Evolutionary conservation across 2,113 vertebrate genomes (phyloP).

Genomic region (Larimichthys polyactis): DNA sequence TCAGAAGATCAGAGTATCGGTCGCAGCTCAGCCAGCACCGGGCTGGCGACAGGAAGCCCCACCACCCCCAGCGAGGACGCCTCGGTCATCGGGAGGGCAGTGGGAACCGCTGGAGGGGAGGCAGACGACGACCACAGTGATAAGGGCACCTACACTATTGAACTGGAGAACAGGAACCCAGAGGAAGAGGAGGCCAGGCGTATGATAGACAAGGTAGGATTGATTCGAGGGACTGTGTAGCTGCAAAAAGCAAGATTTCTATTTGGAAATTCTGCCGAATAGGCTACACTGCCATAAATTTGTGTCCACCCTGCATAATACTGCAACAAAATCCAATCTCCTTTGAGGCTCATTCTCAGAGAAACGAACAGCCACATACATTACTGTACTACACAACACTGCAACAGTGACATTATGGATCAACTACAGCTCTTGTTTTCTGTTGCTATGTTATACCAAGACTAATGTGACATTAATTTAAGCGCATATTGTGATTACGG

Average conservation of each 20-base stretch:
- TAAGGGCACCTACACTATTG: conserved; percentile 97
- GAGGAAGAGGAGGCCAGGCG: conserved; percentile 95
- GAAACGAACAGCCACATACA: background rate
- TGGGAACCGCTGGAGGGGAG: conserved; percentile 44
- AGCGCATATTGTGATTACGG: background rate
- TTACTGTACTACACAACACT: background rate
- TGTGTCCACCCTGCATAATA: background rate
- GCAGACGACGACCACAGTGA: conserved; percentile 94
- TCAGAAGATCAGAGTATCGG: conserved; percentile 91
- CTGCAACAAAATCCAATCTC: background rate
- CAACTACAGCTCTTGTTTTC: background rate
- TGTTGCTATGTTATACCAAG: background rate
- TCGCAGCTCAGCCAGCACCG: conserved; percentile 92
- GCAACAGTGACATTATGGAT: too few species aligned
- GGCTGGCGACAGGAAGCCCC: conserved; percentile 87
- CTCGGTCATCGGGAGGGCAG: conserved; percentile 52
- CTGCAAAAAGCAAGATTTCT: background rate
- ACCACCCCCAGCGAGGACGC: conserved; percentile 87
- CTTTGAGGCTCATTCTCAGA: background rate
- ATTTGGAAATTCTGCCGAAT: background rate
- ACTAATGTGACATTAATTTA: background rate
- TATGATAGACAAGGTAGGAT: conserved; percentile 96
- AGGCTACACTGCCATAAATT: background rate
- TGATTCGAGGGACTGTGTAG: background rate
- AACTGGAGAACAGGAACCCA: conserved; percentile 93